phyloP scores from a whole-genome alignment of 2,797 vertebrate species.

The Danio aesculapii region DNA sequence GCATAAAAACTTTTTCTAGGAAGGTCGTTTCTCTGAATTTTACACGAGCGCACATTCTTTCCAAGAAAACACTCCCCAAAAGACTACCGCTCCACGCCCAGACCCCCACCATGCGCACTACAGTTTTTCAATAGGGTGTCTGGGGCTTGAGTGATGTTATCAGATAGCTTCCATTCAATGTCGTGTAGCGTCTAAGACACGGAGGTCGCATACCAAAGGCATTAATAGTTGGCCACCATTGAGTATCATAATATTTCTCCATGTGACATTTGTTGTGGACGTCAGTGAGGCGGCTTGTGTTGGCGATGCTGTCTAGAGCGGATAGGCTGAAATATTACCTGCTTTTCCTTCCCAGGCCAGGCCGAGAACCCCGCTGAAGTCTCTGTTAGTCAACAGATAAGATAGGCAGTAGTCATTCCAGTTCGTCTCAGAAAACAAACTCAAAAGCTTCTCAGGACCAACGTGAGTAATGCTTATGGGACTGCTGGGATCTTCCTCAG shows the following conservation, averaged over 20 bases:
- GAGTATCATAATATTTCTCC: neutral
- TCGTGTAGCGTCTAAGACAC: slow-evolving; percentile 23
- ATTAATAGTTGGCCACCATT: neutral
- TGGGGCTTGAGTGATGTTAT: slow-evolving; percentile 40
- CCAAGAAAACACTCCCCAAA: slow-evolving; percentile 7
- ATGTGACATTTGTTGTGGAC: slow-evolving; percentile 3
- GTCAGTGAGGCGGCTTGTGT: neutral
- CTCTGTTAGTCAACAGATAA: slow-evolving; percentile 84
- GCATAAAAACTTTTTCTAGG: neutral
- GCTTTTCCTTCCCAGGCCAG: slow-evolving; percentile 83
- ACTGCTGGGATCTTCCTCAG: slow-evolving; percentile 66
- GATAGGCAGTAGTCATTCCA: slow-evolving; percentile 85
- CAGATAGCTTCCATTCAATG: slow-evolving; percentile 9
- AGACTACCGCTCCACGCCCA: slow-evolving; percentile 5
- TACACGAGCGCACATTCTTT: slow-evolving; percentile 19
- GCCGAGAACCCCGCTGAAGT: slow-evolving; percentile 83
- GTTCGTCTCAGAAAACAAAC: slow-evolving; percentile 78
- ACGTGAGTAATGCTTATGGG: slow-evolving; percentile 73
- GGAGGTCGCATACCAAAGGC: slow-evolving; percentile 46
- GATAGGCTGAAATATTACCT: slow-evolving; percentile 68
- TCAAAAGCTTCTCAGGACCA: slow-evolving; percentile 83
- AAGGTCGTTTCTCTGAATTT: slow-evolving; percentile 19
- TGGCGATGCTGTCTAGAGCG: neutral
- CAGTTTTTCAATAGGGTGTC: slow-evolving; percentile 9
- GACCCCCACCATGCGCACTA: neutral